Evolutionary conservation across 2,113 vertebrate species (phyloP).

Genomic region (Hippocampus comes): DNA sequence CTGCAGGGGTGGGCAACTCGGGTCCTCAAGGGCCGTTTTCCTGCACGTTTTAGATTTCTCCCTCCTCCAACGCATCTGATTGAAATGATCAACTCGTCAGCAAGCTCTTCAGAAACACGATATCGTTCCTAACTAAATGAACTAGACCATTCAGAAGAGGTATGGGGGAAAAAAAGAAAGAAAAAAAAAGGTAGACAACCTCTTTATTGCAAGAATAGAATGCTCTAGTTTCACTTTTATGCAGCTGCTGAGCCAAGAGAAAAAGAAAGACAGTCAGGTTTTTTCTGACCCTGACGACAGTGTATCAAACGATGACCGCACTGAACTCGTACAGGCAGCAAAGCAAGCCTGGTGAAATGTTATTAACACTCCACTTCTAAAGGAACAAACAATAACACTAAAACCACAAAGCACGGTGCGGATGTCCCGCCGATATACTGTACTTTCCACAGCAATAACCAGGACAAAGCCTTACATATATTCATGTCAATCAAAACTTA

Average conservation of each 20-base stretch:
- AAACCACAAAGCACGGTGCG: conserved; percentile 16
- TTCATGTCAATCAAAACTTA: neutral
- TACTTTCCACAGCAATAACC: conserved; percentile 5
- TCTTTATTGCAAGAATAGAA: neutral
- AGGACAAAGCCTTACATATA: conserved; percentile 3
- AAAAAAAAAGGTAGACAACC: neutral
- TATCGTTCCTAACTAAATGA: neutral
- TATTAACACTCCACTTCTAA: conserved; percentile 32
- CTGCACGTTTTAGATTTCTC: no score
- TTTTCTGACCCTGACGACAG: neutral
- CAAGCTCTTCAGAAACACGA: no score
- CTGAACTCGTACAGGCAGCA: conserved; percentile 8
- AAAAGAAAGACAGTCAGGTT: neutral
- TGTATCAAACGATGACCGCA: conserved; percentile 12
- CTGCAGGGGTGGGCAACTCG: no score
- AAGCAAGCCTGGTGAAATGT: conserved; percentile 37
- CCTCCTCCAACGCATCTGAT: no score
- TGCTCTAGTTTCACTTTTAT: neutral
- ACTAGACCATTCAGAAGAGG: neutral
- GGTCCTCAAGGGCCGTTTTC: no score
- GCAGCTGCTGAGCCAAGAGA: conserved; percentile 4
- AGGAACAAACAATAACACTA: conserved; percentile 12
- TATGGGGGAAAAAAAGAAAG: no score
- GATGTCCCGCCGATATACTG: conserved; percentile 7
- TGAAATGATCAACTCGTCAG: no score